Evolutionary conservation across 2,797 vertebrate genomes (phyloP).

Genomic region (Meriones psammophilus): DNA sequence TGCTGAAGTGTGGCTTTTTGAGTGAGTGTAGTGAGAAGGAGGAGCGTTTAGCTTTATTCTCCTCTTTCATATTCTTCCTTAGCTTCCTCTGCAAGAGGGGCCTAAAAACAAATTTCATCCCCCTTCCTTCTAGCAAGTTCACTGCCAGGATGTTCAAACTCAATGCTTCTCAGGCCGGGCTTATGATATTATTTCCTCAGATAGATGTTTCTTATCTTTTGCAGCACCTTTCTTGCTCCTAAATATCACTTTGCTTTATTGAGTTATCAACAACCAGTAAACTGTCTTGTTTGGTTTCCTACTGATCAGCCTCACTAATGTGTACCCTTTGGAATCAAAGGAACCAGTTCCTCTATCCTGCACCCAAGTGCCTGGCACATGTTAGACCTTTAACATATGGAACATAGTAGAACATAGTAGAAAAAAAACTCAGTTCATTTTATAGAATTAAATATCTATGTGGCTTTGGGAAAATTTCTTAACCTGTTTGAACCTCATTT

Average conservation of each 20-base stretch:
- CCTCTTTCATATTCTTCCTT: background rate
- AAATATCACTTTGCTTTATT: background rate
- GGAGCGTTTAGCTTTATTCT: background rate
- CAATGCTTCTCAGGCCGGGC: background rate
- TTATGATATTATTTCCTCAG: background rate
- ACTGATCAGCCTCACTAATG: background rate
- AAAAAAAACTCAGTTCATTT: background rate
- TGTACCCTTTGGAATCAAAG: background rate
- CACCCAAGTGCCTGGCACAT: background rate
- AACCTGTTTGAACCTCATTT: background rate
- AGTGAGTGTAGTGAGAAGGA: background rate
- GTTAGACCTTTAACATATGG: background rate
- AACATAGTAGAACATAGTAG: background rate
- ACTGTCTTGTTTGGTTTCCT: background rate
- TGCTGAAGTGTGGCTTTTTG: background rate
- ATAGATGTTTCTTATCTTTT: background rate
- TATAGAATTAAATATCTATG: constrained; percentile 7
- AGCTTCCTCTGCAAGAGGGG: background rate
- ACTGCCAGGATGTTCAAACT: background rate
- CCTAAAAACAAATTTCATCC: background rate
- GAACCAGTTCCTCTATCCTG: background rate
- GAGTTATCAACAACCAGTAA: background rate
- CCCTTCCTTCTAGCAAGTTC: background rate
- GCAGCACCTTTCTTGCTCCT: background rate
- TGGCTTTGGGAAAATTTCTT: background rate